Percentiles rank a stretch among this genome's conserved stretches.
Conservation (phyloP, 1,140 invertebrate species). For the Platyura marginata region DNA sequence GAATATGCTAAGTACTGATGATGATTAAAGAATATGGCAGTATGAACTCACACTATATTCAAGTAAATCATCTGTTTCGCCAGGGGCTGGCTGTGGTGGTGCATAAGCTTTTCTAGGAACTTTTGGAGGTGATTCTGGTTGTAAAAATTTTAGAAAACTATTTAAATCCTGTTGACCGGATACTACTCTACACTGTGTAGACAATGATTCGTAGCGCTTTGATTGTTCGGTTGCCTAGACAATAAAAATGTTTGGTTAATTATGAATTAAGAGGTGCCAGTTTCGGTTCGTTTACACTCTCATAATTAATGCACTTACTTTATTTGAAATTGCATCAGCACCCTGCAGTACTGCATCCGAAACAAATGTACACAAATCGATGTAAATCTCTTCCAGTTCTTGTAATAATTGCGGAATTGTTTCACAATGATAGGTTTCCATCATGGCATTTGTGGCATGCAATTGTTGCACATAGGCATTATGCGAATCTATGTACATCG, state of each 20-base stretch:
- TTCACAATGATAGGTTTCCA: slow-evolving; percentile 45
- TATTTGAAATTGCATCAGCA: slow-evolving; percentile 58
- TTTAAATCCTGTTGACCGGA: slow-evolving; percentile 46
- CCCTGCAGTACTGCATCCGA: slow-evolving; percentile 63
- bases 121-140: slow-evolving; percentile 34
- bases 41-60: slow-evolving; percentile 18
- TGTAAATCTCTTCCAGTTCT: slow-evolving; percentile 75
- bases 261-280: too few relatives aligned
- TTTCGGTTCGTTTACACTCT: too few relatives aligned
- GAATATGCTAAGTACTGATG: background rate
- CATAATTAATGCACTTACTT: too few relatives aligned
- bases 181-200: slow-evolving; percentile 47
- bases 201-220: slow-evolving; percentile 54
- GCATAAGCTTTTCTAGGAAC: slow-evolving; percentile 39
- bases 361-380: slow-evolving; percentile 59
- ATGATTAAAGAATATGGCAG: background rate
- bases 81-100: slow-evolving; percentile 35
- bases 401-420: slow-evolving; percentile 61
- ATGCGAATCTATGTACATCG: slow-evolving; percentile 75
- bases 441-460: slow-evolving; percentile 79
- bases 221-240: slow-evolving; percentile 53
- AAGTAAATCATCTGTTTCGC: slow-evolving; percentile 15
- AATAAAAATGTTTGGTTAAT: too few relatives aligned
- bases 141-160: slow-evolving; percentile 47
- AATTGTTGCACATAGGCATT: slow-evolving; percentile 87